These are phyloP conservation scores for Porites australiensis DNA, from an alignment of 64 coral and sea anemone species.

Conservation along the genomic window DNA sequence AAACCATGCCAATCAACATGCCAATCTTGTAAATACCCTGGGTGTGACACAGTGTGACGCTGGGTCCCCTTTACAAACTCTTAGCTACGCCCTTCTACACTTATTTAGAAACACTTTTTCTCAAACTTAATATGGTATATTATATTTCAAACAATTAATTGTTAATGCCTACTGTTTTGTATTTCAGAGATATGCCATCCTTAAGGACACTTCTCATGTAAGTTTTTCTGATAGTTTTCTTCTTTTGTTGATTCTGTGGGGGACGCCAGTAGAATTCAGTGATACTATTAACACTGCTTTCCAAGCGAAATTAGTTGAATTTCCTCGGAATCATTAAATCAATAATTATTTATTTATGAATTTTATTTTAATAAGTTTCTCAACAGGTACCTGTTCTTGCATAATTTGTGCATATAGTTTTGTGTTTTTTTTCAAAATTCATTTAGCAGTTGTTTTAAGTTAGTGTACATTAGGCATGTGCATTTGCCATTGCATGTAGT, in stretches of 20 bases:
- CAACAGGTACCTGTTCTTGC: not conserved
- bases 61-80: too few species aligned
- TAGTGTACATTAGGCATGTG: not conserved
- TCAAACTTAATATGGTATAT: too few species aligned
- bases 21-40: too few species aligned
- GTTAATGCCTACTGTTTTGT: not conserved
- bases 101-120: too few species aligned
- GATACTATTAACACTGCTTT: too few species aligned
- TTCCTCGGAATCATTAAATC: not conserved
- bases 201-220: constrained; percentile 88
- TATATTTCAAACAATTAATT: too few species aligned
- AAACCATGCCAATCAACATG: too few species aligned
- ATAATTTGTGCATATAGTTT: not conserved
- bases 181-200: constrained; percentile 87
- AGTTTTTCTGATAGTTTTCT: constrained; percentile 19
- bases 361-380: not conserved
- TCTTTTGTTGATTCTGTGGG: not conserved
- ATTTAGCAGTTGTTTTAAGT: not conserved
- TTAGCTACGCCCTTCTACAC: too few species aligned
- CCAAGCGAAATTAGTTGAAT: not conserved
- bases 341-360: not conserved
- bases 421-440: not conserved
- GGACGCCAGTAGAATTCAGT: too few species aligned
- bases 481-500: too few species aligned
- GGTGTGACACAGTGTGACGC: too few species aligned